Evolutionary conservation across 2,113 vertebrate genomes (phyloP).

Genomic region (Rhineura floridana): DNA sequence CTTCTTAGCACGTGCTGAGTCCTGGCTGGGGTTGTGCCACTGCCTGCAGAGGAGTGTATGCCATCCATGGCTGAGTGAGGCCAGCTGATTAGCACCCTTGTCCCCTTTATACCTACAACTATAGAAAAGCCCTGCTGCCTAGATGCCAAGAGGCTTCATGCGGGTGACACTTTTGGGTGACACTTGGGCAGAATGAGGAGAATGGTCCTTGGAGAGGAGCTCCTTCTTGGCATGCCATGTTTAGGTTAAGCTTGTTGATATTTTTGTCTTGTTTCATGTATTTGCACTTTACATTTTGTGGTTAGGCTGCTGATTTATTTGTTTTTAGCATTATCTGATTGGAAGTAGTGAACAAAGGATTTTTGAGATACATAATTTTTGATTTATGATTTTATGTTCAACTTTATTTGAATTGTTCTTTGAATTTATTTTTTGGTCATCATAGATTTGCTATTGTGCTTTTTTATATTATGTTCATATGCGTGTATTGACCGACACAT

Average conservation of each 20-base stretch:
- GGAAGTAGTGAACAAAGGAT: neutral
- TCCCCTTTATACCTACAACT: neutral
- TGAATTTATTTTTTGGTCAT: neutral
- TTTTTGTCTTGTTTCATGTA: neutral
- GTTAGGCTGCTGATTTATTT: neutral
- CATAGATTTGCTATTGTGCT: neutral
- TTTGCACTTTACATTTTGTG: neutral
- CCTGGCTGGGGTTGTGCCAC: neutral
- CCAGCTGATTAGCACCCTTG: neutral
- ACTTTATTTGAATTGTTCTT: neutral
- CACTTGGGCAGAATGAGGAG: neutral
- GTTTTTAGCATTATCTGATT: neutral
- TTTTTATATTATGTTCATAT: neutral
- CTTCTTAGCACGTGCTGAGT: neutral
- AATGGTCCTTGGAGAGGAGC: neutral
- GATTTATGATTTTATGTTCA: neutral
- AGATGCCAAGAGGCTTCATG: neutral
- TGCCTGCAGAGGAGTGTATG: neutral
- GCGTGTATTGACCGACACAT: neutral
- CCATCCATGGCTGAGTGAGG: neutral
- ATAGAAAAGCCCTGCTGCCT: neutral
- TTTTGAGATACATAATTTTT: neutral
- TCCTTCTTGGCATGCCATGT: neutral
- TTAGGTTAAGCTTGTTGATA: neutral
- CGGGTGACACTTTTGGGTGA: neutral